phyloP scores from a whole-genome alignment of 2,888 invertebrate species.

The Isoperla grammatica region DNA sequence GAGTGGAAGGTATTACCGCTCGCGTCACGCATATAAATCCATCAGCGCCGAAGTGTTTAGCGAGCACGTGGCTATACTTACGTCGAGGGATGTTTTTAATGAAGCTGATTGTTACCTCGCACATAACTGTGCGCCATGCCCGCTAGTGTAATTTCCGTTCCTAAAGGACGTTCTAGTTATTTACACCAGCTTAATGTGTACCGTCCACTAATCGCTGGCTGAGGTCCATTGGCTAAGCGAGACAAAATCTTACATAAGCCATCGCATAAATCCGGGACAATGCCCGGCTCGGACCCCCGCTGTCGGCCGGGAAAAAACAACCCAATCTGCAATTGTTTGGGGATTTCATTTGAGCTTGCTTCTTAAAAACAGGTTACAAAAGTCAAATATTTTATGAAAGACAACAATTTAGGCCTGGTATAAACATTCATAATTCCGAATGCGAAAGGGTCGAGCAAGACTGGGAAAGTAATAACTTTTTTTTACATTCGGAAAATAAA shows the following conservation, averaged over 20 bases:
- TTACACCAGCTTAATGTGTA: conserved; percentile 24
- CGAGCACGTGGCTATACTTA: no score
- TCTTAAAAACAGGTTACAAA: conserved; percentile 25
- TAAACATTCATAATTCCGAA: no score
- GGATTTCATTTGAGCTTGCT: conserved; percentile 21
- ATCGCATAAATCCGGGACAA: conserved; percentile 26
- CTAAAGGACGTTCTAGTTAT: conserved; percentile 28
- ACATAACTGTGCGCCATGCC: background rate
- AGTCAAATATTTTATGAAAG: conserved; percentile 25
- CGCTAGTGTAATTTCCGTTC: conserved; percentile 28
- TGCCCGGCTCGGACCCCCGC: conserved; percentile 12
- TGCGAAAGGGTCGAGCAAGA: no score
- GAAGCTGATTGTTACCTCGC: no score
- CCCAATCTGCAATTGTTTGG: conserved; percentile 25
- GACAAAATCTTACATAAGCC: conserved; percentile 29
- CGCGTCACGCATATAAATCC: no score
- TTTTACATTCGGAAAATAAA: no score
- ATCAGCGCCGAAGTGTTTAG: no score
- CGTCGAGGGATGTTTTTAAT: no score
- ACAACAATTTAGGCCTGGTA: conserved; percentile 13
- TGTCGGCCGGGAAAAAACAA: background rate
- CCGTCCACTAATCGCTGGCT: conserved; percentile 12
- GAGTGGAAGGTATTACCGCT: no score
- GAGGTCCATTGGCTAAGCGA: conserved; percentile 1
- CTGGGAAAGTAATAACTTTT: no score